A percentile compares a stretch with the other conserved stretches of the same genome.
Evolutionary conservation across 2,797 vertebrate genomes (phyloP).

Genomic region (Malacoraja senta): DNA sequence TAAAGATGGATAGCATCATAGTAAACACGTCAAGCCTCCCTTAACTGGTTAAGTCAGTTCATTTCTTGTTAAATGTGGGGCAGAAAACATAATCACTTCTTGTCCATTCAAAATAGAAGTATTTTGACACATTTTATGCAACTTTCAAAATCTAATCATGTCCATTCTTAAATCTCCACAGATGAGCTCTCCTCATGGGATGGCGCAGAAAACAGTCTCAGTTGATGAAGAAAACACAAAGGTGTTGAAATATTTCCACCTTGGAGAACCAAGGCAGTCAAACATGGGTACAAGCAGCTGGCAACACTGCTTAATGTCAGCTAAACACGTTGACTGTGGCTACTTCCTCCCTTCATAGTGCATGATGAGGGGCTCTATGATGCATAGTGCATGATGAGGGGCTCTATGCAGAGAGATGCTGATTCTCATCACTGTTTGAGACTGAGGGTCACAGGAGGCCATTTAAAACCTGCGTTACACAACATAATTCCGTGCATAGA

Average conservation of each 20-base stretch:
- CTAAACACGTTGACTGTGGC: not conserved
- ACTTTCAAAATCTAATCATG: not conserved
- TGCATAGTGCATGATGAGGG: not conserved
- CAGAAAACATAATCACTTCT: not conserved
- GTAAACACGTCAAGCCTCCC: not conserved
- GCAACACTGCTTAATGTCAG: not conserved
- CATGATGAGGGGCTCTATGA: not conserved
- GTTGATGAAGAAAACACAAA: not conserved
- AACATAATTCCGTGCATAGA: not conserved
- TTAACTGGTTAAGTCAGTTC: not conserved
- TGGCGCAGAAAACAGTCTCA: not conserved
- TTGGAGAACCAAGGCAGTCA: not conserved
- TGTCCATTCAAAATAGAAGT: not conserved
- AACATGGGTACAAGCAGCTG: not conserved
- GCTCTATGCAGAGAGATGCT: not conserved
- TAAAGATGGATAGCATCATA: not conserved
- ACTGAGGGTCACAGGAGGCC: not conserved
- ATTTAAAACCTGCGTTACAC: not conserved
- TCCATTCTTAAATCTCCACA: not conserved
- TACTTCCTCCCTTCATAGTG: not conserved
- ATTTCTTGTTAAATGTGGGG: slow-evolving; percentile 2
- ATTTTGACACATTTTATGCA: not conserved
- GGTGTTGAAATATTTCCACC: not conserved
- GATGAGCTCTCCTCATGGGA: not conserved
- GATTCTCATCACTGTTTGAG: not conserved